Evolutionary conservation across 2,113 vertebrate genomes (phyloP), one percentile per base, ranked within the genome.

Genomic region (Hydrolagus affinis): DNA sequence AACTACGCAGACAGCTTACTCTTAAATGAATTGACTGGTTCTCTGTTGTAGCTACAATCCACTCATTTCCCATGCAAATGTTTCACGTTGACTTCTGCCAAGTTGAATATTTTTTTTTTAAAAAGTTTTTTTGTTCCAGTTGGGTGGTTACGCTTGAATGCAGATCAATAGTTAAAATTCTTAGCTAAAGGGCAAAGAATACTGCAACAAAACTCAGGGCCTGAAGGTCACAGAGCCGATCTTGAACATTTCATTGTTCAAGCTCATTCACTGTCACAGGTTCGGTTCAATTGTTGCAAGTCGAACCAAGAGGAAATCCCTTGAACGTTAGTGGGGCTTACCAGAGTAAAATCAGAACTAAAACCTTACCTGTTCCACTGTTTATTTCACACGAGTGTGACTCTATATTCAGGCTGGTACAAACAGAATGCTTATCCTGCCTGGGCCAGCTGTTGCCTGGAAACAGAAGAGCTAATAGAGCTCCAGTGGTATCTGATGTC

Each of bases 381-480:
- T n/a, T 23, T 21, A 62, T 80, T 64, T 28, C 23, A 56, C 44
- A 21, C n/a, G 30, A 75, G 32, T 25, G 7, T 78, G 75, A 78
- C 23, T 14, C 56, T 60, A 78, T 25, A 78, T 14, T 4, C 56
- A 59, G 56, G 30, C 1, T 56, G 23, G 23, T 23, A 78, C 75
- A 60, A 59, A 60, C 75, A 6, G 44, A 44, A 78, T 23, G 56
- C 15, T 11, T 23, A 6, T 77, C 21, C 44, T 78, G 57, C 21
- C 44, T 25, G 57, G 11, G 21, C 60, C 21, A 23, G 75, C 56
- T 23, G 75, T 78, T 78, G 75, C 75, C 75, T 78, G 57, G 75
- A 11, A 78, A 78, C 75, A 25, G 57, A 78, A 78, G n/a, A 60
- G 75, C 75, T 25, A 78, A 78, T 78, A 11, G 56, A 23, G 75